Percentiles rank a stretch among this genome's conserved stretches.
Evolutionary conservation across 2,797 vertebrate genomes (phyloP).

Genomic region (Myripristis murdjan): DNA sequence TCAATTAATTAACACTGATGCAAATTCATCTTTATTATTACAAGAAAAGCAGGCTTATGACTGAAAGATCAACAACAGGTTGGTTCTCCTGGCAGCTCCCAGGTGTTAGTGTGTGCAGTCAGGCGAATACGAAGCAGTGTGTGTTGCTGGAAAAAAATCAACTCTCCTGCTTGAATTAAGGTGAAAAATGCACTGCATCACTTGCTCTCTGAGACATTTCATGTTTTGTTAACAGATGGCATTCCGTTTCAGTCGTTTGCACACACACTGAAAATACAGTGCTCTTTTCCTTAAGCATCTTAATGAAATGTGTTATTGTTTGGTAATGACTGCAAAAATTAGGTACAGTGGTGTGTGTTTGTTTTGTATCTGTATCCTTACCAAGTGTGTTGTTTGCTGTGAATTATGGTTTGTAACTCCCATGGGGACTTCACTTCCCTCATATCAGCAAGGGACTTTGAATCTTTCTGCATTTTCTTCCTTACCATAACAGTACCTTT

Average conservation of each 20-base stretch:
- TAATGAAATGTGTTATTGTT: not conserved
- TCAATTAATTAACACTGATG: slow-evolving; percentile 1
- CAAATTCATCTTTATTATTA: slow-evolving; percentile 26
- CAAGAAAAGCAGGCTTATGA: not conserved
- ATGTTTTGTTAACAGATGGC: not conserved
- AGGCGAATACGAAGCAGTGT: slow-evolving; percentile 37
- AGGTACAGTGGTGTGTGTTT: not conserved
- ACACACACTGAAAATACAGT: not conserved
- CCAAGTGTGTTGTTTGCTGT: too few relatives aligned
- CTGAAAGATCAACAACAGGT: slow-evolving; percentile 39
- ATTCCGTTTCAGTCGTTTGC: not conserved
- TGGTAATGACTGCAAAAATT: not conserved
- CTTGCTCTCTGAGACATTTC: not conserved
- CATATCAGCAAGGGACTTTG: too few relatives aligned
- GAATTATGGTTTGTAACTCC: not conserved
- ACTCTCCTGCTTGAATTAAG: slow-evolving; percentile 1
- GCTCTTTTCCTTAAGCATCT: not conserved
- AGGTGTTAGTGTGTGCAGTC: slow-evolving; percentile 31
- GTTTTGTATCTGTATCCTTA: not conserved
- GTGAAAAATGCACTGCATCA: not conserved
- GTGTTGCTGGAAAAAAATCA: slow-evolving; percentile 17
- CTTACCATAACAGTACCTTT: not conserved
- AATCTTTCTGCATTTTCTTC: not conserved
- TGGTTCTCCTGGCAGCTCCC: slow-evolving; percentile 9
- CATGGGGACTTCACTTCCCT: not conserved